phyloP scores from a whole-genome alignment of 2,113 vertebrate genomes.

The Choloepus hoffmanni region DNA sequence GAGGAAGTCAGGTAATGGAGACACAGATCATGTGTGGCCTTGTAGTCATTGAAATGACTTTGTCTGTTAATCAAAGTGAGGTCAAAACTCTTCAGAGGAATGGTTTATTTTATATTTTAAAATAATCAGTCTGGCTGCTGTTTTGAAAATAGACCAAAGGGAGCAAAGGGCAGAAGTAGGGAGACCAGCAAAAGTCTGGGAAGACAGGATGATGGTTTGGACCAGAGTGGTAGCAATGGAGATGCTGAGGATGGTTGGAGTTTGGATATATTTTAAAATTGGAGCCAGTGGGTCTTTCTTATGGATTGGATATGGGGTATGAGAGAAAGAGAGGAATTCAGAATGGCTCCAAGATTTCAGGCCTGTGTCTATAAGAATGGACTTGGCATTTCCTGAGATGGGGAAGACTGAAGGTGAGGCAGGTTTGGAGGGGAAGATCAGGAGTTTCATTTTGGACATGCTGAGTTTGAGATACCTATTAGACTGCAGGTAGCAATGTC shows the following conservation, averaged over 20 bases:
- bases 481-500: background rate
- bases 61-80: background rate
- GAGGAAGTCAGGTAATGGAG: background rate
- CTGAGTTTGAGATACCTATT: background rate
- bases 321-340: background rate
- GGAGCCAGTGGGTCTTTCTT: background rate
- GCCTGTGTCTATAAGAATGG: background rate
- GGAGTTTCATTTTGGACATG: background rate
- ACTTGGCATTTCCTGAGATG: background rate
- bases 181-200: background rate
- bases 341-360: background rate
- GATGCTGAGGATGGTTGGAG: background rate
- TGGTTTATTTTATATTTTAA: background rate
- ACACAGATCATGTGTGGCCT: background rate
- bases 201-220: background rate
- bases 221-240: background rate
- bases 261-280: background rate
- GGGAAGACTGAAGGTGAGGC: background rate
- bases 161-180: background rate
- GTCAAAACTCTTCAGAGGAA: background rate
- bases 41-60: background rate
- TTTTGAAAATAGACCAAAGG: conserved; percentile 7
- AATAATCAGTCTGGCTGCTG: background rate
- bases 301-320: background rate
- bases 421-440: background rate